These are phyloP conservation scores for Pseudococcus viburni DNA, from an alignment of 2,888 invertebrate genomes.

Conservation along the genomic window DNA sequence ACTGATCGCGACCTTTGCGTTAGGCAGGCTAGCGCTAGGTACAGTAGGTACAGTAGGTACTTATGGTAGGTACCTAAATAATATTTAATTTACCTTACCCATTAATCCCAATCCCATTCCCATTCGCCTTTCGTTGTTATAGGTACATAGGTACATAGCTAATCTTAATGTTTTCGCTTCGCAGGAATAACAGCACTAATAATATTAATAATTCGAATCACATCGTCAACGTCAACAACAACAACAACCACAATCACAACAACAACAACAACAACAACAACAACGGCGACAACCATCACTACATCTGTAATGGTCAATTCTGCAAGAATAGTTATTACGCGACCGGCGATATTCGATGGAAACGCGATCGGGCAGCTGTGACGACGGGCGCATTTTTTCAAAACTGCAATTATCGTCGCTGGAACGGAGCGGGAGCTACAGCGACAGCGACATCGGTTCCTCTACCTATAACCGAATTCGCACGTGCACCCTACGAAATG, in stretches of 20 bases:
- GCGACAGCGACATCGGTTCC: not conserved
- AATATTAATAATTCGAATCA: not conserved
- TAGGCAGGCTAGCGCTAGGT: too few relatives aligned
- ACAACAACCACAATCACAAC: not conserved
- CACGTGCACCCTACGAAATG: conserved; percentile 48
- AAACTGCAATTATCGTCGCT: conserved; percentile 23
- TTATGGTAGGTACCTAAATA: too few relatives aligned
- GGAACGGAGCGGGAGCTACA: conserved; percentile 36
- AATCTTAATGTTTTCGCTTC: too few relatives aligned
- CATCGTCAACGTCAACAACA: not conserved
- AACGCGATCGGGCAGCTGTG: not conserved
- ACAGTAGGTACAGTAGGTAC: too few relatives aligned
- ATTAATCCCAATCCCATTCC: too few relatives aligned
- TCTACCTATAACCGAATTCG: not conserved
- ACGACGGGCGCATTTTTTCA: not conserved
- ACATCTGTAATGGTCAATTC: not conserved
- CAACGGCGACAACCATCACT: not conserved
- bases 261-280: not conserved
- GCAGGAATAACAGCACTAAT: not conserved
- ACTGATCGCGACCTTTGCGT: too few relatives aligned
- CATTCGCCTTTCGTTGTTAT: too few relatives aligned
- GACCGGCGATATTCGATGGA: conserved; percentile 28
- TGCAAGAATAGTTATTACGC: not conserved
- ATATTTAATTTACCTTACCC: too few relatives aligned
- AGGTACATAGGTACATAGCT: too few relatives aligned